A percentile compares a stretch with the other conserved stretches of the same genome.
These are phyloP conservation scores for Gryllus bimaculatus DNA, from an alignment of 1,140 invertebrate genomes.

Conservation along the genomic window DNA sequence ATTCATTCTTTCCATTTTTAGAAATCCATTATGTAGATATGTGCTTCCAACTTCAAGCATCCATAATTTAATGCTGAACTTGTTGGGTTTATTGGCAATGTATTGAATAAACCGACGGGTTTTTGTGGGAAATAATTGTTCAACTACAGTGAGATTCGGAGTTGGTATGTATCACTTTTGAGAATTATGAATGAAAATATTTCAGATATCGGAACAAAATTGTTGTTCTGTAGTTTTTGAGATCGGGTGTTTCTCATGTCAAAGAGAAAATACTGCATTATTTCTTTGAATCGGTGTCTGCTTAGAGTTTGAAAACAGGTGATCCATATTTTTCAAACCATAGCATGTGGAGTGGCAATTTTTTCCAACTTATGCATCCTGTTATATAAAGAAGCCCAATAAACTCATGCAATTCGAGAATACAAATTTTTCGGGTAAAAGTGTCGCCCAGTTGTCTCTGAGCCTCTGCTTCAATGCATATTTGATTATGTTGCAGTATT, in stretches of 20 bases:
- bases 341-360: constrained; percentile 24
- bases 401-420: constrained; percentile 26
- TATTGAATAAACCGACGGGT: background rate
- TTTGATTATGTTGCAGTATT: constrained; percentile 25
- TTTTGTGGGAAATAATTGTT: constrained; percentile 23
- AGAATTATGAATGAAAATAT: constrained; percentile 31
- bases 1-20: constrained; percentile 28
- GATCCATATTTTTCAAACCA: constrained; percentile 26
- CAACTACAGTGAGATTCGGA: constrained; percentile 26
- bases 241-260: constrained; percentile 24
- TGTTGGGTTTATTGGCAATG: constrained; percentile 24
- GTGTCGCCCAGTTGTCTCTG: constrained; percentile 22
- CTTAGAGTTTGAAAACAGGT: constrained; percentile 28
- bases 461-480: constrained; percentile 24
- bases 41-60: constrained; percentile 22
- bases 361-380: constrained; percentile 26
- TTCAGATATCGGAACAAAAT: constrained; percentile 32
- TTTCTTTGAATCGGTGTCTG: constrained; percentile 25
- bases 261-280: constrained; percentile 30
- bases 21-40: constrained; percentile 29
- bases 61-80: constrained; percentile 26
- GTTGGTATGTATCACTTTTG: constrained; percentile 26
- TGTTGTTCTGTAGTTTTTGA: constrained; percentile 27
- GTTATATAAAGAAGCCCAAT: constrained; percentile 28
- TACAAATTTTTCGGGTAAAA: constrained; percentile 23